These are phyloP conservation scores for Gambusia holbrooki DNA, from an alignment of 2,113 vertebrate genomes.

Conservation along the genomic window DNA sequence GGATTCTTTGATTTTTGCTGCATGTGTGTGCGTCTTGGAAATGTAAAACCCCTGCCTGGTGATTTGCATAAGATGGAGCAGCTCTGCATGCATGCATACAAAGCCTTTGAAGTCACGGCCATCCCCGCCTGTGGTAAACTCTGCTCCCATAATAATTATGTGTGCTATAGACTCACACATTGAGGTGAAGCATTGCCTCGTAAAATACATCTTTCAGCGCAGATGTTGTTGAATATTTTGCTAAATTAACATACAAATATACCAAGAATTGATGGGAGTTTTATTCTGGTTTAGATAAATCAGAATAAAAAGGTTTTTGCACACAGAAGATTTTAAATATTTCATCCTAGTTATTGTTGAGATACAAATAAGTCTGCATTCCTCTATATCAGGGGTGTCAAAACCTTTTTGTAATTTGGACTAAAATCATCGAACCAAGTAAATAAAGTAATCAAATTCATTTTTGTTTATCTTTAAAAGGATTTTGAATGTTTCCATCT, in stretches of 20 bases:
- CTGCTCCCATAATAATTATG: conserved; percentile 25
- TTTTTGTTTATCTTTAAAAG: too few relatives aligned
- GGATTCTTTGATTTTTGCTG: conserved; percentile 17
- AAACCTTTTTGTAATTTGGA: too few relatives aligned
- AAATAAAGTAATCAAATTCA: too few relatives aligned
- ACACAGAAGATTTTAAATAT: background rate
- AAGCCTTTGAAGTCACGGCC: conserved; percentile 48
- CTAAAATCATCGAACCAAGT: too few relatives aligned
- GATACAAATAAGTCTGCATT: background rate
- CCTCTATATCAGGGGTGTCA: background rate
- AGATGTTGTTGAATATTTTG: background rate
- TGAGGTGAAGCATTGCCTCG: conserved; percentile 17
- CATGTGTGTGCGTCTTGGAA: conserved; percentile 14
- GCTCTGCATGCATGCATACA: conserved; percentile 12
- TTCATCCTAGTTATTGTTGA: background rate
- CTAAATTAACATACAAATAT: background rate
- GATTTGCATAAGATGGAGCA: conserved; percentile 57
- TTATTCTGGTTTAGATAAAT: background rate
- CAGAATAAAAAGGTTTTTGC: background rate
- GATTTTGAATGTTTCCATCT: too few relatives aligned
- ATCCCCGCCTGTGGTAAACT: conserved; percentile 31
- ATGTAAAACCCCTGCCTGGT: conserved; percentile 23
- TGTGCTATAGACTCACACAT: background rate
- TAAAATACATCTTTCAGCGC: background rate
- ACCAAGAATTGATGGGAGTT: background rate